These are phyloP conservation scores for Helicoverpa zea DNA, from an alignment of 1,140 invertebrate genomes.

Conservation along the genomic window DNA sequence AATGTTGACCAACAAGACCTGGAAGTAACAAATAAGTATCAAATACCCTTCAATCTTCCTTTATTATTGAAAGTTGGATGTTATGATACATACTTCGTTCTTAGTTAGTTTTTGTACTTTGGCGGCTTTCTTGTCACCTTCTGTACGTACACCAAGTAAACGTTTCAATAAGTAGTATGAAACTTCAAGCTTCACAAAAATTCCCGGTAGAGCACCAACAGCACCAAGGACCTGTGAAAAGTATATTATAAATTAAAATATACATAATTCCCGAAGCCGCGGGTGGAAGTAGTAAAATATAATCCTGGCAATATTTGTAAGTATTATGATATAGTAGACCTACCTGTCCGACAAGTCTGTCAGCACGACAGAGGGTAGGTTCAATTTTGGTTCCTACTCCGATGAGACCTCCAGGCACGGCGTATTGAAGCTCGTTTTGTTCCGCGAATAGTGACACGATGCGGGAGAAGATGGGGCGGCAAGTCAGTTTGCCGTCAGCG, in stretches of 20 bases:
- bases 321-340: not conserved
- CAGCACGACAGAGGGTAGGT: conserved; percentile 98
- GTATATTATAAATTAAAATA: not conserved
- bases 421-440: conserved; percentile 99
- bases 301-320: no score
- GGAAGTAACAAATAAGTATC: conserved; percentile 52
- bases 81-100: conserved; percentile 88
- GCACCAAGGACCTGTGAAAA: conserved; percentile 95
- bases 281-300: no score
- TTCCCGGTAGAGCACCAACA: conserved; percentile 98
- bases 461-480: conserved; percentile 97
- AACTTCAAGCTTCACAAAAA: conserved; percentile 99
- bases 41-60: not conserved
- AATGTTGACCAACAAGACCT: conserved; percentile 98
- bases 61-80: not conserved
- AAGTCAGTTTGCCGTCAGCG: conserved; percentile 97
- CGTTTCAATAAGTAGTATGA: conserved; percentile 98
- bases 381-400: conserved; percentile 99
- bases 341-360: conserved; percentile 98
- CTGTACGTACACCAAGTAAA: conserved; percentile 98
- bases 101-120: conserved; percentile 97
- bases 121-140: conserved; percentile 99
- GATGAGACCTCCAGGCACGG: conserved; percentile 99
- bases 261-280: no score
- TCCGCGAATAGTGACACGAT: conserved; percentile 99